Conservation (phyloP, 1,140 invertebrate species). For the Phthorimaea operculella region DNA sequence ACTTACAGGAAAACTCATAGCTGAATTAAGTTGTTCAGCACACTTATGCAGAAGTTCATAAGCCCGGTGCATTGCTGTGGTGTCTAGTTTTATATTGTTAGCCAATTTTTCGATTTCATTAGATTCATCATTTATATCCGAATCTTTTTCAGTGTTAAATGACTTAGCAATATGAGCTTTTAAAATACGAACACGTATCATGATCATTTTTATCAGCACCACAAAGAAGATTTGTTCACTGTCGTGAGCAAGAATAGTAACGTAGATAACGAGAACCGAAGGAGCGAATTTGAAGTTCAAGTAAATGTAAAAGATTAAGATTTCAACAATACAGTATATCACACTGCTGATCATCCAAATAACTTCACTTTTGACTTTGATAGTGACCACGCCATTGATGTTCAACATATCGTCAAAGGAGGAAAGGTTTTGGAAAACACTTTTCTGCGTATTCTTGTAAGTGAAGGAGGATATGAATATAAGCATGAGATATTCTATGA, state of each 20-base stretch:
- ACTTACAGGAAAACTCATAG: conserved; percentile 42
- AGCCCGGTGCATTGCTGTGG: conserved; percentile 28
- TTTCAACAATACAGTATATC: conserved; percentile 19
- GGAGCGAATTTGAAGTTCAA: conserved; percentile 4
- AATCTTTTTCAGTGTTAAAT: conserved; percentile 13
- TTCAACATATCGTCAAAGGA: conserved; percentile 28
- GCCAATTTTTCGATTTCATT: conserved; percentile 25
- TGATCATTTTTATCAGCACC: conserved; percentile 18
- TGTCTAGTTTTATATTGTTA: conserved; percentile 25
- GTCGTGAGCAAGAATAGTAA: conserved; percentile 23
- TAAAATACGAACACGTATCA: conserved; percentile 22
- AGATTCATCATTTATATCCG: conserved; percentile 10
- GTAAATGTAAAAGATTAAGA: conserved; percentile 7
- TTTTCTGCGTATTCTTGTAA: conserved; percentile 18
- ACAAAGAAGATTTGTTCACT: conserved; percentile 26
- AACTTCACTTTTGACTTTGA: not conserved
- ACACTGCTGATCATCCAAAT: conserved; percentile 13
- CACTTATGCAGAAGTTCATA: conserved; percentile 45
- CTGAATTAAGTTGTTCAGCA: conserved; percentile 31
- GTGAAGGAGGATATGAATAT: conserved; percentile 17
- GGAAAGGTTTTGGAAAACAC: conserved; percentile 24
- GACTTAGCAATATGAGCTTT: conserved; percentile 30
- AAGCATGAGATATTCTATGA: conserved; percentile 24
- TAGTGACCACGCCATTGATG: conserved; percentile 19
- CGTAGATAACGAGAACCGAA: conserved; percentile 9